Base-by-base conservation (phyloP, 2,797 vertebrate species). In the Acrocephalus scirpaceus region DNA sequence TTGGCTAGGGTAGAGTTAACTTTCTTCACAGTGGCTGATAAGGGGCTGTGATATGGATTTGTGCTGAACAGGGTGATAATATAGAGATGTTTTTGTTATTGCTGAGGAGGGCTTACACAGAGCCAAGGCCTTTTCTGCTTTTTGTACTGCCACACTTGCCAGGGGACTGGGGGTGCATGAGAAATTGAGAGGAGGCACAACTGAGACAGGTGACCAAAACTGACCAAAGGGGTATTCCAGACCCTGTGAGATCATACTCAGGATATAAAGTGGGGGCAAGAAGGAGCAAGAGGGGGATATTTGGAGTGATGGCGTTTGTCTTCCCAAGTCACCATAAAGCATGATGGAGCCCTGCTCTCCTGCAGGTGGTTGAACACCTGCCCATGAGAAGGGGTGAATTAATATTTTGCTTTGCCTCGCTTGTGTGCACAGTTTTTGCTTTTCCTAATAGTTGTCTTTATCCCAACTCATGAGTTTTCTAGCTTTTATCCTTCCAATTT, bases 141-240 rank as follows among this genome's bases (percentile, higher is more conserved):
- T 66, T 45, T 23, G 17, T 30, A 25, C 11, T n/a, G 11, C 4
- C 20, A 26, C 9, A 12, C 9, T 45, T 36, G 8, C 25, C 26
- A 67, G 25, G 18, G 20, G 20, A 15, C 53, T 66, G 23, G 7
- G 5, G 12, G 3, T 22, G 9, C 40, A 34, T 15, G n/a, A 60
- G 47, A 60, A 73, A 40, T 13, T 53, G n/a, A 60, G 53, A 58
- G 16, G 17, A 60, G 17, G 7, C 16, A 21, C 23, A 66, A 15
- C 7, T 0, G 0, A 6, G 30, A 26, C 12, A 53, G 3, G 3
- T 47, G 61, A 73, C 14, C 10, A 17, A 47, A 34, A 34, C 1
- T 13, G 61, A 34, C 13, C 10, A 26, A n/a, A 53, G 7, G 17
- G 3, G 18, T 53, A 19, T 60, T 71, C 21, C 42, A 56, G 21